These are phyloP conservation scores for Micronycteris hirsuta DNA, from an alignment of 2,113 vertebrate species.

Conservation along the genomic window DNA sequence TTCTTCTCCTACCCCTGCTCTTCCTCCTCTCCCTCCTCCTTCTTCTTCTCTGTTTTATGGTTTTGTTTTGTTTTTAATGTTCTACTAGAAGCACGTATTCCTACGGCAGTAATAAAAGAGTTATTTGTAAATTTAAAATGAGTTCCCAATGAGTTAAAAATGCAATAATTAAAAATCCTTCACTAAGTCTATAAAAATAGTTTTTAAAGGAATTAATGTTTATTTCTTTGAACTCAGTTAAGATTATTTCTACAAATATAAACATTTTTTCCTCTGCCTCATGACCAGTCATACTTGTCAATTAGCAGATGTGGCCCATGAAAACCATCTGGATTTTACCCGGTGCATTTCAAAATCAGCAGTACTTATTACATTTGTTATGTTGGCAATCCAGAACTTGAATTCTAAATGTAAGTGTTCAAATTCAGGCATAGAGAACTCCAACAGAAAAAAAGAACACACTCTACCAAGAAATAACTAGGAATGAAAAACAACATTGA, in stretches of 20 bases:
- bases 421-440: neutral
- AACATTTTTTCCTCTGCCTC: neutral
- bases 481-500: constrained; percentile 2
- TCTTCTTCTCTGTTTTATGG: neutral
- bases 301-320: neutral
- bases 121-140: neutral
- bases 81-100: neutral
- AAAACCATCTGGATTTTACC: neutral
- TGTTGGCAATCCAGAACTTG: neutral
- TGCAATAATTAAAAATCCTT: neutral
- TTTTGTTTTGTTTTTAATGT: neutral
- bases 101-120: neutral
- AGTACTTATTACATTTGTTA: constrained; percentile 9
- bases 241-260: neutral
- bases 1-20: neutral
- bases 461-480: neutral
- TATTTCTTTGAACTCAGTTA: neutral
- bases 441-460: neutral
- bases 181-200: constrained; percentile 3
- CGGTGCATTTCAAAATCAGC: neutral
- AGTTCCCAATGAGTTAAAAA: constrained; percentile 21
- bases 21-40: neutral
- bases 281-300: neutral
- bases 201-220: constrained; percentile 43
- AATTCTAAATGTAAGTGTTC: constrained; percentile 12